These are phyloP conservation scores for Melanargia galathea DNA, from an alignment of 2,888 invertebrate species.

Conservation along the genomic window DNA sequence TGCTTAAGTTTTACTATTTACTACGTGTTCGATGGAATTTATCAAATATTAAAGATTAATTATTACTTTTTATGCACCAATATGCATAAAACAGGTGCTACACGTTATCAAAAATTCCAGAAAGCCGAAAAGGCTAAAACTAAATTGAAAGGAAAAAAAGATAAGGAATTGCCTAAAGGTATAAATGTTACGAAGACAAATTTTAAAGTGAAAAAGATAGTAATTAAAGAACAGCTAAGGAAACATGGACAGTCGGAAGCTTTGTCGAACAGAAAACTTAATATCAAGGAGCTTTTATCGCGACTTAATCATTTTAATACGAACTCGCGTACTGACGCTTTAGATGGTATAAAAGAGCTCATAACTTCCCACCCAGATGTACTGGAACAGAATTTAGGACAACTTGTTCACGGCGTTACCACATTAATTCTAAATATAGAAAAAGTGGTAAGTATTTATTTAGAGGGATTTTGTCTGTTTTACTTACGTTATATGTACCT, in stretches of 20 bases:
- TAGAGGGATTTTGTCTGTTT: neutral
- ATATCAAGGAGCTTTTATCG: constrained; percentile 86
- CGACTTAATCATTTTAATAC: constrained; percentile 89
- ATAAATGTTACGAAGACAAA: constrained; percentile 94
- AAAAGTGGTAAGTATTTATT: constrained; percentile 62
- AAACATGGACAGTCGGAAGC: constrained; percentile 79
- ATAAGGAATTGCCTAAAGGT: constrained; percentile 91
- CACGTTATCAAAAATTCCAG: constrained; percentile 87
- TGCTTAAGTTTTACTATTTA: neutral
- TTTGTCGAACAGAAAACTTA: constrained; percentile 86
- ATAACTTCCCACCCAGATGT: constrained; percentile 58
- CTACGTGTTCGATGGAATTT: no score
- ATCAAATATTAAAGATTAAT: no score
- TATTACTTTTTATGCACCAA: constrained; percentile 28
- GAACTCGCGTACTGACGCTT: constrained; percentile 84
- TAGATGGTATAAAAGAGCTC: constrained; percentile 83
- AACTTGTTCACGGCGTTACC: constrained; percentile 86
- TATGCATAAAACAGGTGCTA: constrained; percentile 77
- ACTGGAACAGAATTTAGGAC: constrained; percentile 83
- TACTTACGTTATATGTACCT: neutral
- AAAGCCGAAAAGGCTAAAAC: constrained; percentile 93
- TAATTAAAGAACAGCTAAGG: constrained; percentile 89
- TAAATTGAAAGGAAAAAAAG: constrained; percentile 93
- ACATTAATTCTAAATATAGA: constrained; percentile 89
- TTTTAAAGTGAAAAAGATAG: constrained; percentile 94